Evolutionary conservation across 2,797 vertebrate species (phyloP), one percentile per base, ranked within the genome.

Genomic region (Lateolabrax maculatus): DNA sequence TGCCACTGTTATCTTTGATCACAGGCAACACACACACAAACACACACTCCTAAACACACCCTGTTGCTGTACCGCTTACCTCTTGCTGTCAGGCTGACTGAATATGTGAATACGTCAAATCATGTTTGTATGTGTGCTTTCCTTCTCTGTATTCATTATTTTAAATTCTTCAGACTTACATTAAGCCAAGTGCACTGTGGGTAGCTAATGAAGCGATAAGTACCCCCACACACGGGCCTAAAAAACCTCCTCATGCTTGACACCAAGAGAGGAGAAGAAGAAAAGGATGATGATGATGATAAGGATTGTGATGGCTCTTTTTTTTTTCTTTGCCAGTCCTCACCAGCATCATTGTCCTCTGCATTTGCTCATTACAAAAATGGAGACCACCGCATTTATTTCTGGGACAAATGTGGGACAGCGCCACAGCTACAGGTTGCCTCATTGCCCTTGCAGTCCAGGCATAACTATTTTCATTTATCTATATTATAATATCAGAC

Each of bases 1-100:
- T 84, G 70, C 2, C 60, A 44, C 83, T 89, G 85, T 84, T 85
- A 61, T 83, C 88, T 87, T 86, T 87, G 74, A 91, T 90, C 79
- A 37, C 46, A 60, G n/a, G n/a, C 25, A 3, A 27, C 41, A 16
- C 53, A 66, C 71, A 41, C 56, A 62, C 51, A 70, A 62, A 43
- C 18, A 39, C 41, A 23, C 44, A 39, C 64, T 25, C 36, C 56
- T 62, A 16, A 57, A 63, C 55, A 75, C 71, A 41, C 49, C 19
- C 21, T 41, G 39, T 73, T 55, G 16, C 52, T 67, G 34, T 27
- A 71, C 52, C 27, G 71, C 60, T 75, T 74, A 57, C 43, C 70
- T 64, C 39, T 72, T 51, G 16, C 61, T 53, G 27, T 57, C 70
- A 72, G 36, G n/a, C 39, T 31, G 70, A 52, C 34, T 85, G 67